phyloP scores from a whole-genome alignment of 2,888 invertebrate species.

The Miltochrista miniata region DNA sequence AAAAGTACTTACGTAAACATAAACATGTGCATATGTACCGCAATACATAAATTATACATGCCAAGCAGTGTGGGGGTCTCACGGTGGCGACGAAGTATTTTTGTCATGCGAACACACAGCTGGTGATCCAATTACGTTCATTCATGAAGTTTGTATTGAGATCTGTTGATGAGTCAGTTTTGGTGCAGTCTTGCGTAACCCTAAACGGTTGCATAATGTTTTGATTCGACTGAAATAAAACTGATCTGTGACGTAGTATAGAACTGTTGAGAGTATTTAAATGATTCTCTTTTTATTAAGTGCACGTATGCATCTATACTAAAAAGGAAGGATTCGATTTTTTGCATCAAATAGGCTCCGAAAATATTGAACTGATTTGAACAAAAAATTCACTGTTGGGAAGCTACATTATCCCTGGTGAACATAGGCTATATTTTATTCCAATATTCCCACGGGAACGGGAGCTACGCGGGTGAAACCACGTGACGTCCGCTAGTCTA shows the following conservation, averaged over 20 bases:
- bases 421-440: too few species aligned
- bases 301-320: too few species aligned
- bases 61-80: conserved; percentile 33
- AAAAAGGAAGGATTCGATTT: too few species aligned
- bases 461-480: too few species aligned
- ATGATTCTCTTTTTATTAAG: too few species aligned
- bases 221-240: not conserved
- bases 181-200: conserved; percentile 1
- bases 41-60: conserved; percentile 9
- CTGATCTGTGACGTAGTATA: not conserved
- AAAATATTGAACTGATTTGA: too few species aligned
- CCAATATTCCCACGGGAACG: too few species aligned
- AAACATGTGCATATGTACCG: conserved; percentile 20
- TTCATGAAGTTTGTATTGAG: conserved; percentile 25
- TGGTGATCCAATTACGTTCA: conserved; percentile 31
- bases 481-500: too few species aligned
- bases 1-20: conserved; percentile 19
- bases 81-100: conserved; percentile 23
- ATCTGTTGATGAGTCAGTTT: conserved; percentile 5
- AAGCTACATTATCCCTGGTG: too few species aligned
- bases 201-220: not conserved
- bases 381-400: too few species aligned
- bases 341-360: too few species aligned
- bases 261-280: too few species aligned
- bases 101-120: conserved; percentile 32